Evolutionary conservation across 2,888 invertebrate genomes (phyloP), one percentile per base, ranked within the genome.

Genomic region (Vanessa cardui): DNA sequence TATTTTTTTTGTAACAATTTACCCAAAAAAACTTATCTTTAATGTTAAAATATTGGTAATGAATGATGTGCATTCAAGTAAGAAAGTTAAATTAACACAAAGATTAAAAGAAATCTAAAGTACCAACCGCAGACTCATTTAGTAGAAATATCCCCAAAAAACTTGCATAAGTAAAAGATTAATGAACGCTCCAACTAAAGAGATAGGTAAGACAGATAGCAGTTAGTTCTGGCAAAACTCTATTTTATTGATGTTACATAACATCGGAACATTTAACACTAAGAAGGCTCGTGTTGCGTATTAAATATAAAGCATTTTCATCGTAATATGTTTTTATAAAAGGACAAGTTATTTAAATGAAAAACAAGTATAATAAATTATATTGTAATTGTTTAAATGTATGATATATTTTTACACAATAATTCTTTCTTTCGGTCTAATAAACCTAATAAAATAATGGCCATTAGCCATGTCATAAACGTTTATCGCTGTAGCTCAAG

Each of bases 181-280:
- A 60, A 60, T 33, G 47, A 31, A 61, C 26, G 31, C 47, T 31
- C 18, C 49, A 21, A 26, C 52, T 54, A 49, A 45, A 61, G 33
- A 61, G 60, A 61, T 61, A 61, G 20, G 60, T 49, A 47, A 61
- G 20, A 47, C 31, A 20, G 60, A 61, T 61, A 61, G 33, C 47
- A 49, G 44, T 59, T 59, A 44, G 49, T 47, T 31, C n/a, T 49
- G 49, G 33, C 47, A 47, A 5, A 47, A 31, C 31, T 61, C 18
- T 31, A 49, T 31, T 7, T 54, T 54, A 54, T 54, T 54, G 50
- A 50, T 26, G 50, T 21, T 6, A 50, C 21, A 12, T 20, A 21
- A 15, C 8, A 50, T 20, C 26, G 21, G 50, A 39, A 39, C 39
- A 9, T 39, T 39, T 39, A 39, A 4, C 9, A 26, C 26, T 12